A percentile compares a stretch with the other conserved stretches of the same genome.
Conservation (phyloP, 2,888 invertebrate genomes). For the Syritta pipiens region DNA sequence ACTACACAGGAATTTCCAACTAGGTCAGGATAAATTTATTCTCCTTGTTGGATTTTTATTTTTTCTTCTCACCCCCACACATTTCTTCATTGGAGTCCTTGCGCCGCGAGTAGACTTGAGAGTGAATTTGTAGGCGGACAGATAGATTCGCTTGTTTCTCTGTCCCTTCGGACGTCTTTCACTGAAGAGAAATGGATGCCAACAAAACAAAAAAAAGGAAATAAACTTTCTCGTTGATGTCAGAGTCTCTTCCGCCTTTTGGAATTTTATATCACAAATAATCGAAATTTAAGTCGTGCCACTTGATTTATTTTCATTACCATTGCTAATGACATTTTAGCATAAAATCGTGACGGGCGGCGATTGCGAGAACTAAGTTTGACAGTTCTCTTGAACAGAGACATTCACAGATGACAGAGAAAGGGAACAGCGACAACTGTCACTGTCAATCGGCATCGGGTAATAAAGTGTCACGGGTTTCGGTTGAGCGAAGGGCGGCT, state of each 20-base stretch:
- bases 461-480: slow-evolving; percentile 23
- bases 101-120: not conserved
- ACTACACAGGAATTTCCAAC: slow-evolving; percentile 13
- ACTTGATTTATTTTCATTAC: slow-evolving; percentile 20
- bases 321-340: slow-evolving; percentile 14
- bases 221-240: slow-evolving; percentile 17
- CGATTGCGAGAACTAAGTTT: not conserved
- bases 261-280: slow-evolving; percentile 4
- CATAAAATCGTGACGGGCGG: not conserved
- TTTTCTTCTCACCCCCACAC: too few relatives aligned
- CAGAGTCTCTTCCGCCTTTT: not conserved
- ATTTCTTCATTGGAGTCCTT: not conserved
- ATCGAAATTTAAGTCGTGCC: not conserved
- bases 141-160: slow-evolving; percentile 20
- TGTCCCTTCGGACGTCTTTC: slow-evolving; percentile 18
- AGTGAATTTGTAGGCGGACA: slow-evolving; percentile 5
- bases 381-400: too few relatives aligned
- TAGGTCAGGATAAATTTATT: slow-evolving; percentile 25
- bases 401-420: too few relatives aligned
- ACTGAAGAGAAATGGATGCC: slow-evolving; percentile 16
- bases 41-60: not conserved
- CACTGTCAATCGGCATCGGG: not conserved
- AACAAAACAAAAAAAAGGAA: slow-evolving; percentile 16
- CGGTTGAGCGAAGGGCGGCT: slow-evolving; percentile 2
- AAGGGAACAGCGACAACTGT: not conserved